These are phyloP conservation scores for Oscheius myriophilus DNA, from an alignment of 2,888 invertebrate species.

Conservation along the genomic window DNA sequence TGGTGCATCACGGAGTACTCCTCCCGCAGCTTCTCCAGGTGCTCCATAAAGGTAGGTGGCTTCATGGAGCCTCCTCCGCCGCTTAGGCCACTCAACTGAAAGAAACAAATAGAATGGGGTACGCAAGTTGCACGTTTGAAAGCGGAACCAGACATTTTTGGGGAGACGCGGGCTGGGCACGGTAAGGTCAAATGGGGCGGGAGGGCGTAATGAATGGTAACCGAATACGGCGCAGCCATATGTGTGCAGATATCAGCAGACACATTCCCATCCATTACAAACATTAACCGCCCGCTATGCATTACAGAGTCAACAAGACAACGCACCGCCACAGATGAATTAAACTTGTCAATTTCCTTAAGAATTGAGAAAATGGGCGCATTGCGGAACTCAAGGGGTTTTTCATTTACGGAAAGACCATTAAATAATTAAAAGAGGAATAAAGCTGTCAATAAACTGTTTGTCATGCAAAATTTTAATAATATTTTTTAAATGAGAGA, in stretches of 20 bases:
- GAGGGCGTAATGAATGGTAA: background rate
- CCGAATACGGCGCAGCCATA: background rate
- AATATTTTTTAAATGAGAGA: too few species aligned
- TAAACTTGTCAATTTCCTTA: conserved; percentile 15
- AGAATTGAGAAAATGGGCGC: conserved; percentile 2
- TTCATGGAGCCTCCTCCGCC: conserved; percentile 40
- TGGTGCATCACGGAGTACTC: conserved; percentile 50
- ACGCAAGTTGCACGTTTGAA: background rate
- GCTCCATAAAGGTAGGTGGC: conserved; percentile 46
- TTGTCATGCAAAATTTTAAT: too few species aligned
- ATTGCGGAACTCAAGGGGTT: background rate
- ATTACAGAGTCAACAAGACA: conserved; percentile 21
- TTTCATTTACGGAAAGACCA: too few species aligned
- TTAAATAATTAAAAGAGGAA: too few species aligned
- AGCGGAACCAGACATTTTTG: too few species aligned
- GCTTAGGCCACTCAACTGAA: conserved; percentile 6
- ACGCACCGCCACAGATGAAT: background rate
- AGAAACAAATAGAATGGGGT: background rate
- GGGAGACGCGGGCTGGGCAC: too few species aligned
- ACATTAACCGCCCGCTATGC: conserved; percentile 21
- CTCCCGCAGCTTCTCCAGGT: conserved; percentile 52
- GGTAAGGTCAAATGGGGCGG: background rate
- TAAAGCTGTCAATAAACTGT: too few species aligned
- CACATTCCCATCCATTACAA: conserved; percentile 29
- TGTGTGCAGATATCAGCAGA: conserved; percentile 12